Percentiles rank a stretch among this genome's conserved stretches.
Evolutionary conservation across 2,888 invertebrate genomes (phyloP).

Genomic region (Phengaris arion): DNA sequence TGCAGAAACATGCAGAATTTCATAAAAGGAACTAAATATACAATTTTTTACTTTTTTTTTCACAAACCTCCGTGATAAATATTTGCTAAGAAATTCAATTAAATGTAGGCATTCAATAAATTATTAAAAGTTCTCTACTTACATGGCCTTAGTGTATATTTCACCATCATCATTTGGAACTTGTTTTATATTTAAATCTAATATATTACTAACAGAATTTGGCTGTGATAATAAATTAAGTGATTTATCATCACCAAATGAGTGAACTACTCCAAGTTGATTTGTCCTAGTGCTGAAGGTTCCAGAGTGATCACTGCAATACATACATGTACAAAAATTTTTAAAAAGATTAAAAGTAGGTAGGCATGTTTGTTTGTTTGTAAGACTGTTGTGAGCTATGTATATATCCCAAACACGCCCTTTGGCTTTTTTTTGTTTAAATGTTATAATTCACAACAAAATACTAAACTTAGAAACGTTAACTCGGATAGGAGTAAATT

Average conservation of each 20-base stretch:
- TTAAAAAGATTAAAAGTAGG: no score
- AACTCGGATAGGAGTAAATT: no score
- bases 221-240: constrained; percentile 57
- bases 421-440: no score
- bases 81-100: background rate
- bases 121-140: constrained; percentile 45
- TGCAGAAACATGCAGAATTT: no score
- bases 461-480: no score
- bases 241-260: constrained; percentile 78
- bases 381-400: no score
- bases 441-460: no score
- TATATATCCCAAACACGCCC: no score
- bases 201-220: constrained; percentile 48
- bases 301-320: constrained; percentile 61
- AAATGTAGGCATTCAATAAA: no score
- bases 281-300: constrained; percentile 72
- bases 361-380: no score
- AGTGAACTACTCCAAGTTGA: constrained; percentile 81
- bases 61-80: background rate
- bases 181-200: constrained; percentile 64
- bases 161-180: constrained; percentile 73
- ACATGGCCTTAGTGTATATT: constrained; percentile 72
- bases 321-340: background rate
- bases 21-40: no score
- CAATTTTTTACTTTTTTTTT: no score